phyloP scores from a whole-genome alignment of 2,888 invertebrate species.

The Drosophila mulleri region DNA sequence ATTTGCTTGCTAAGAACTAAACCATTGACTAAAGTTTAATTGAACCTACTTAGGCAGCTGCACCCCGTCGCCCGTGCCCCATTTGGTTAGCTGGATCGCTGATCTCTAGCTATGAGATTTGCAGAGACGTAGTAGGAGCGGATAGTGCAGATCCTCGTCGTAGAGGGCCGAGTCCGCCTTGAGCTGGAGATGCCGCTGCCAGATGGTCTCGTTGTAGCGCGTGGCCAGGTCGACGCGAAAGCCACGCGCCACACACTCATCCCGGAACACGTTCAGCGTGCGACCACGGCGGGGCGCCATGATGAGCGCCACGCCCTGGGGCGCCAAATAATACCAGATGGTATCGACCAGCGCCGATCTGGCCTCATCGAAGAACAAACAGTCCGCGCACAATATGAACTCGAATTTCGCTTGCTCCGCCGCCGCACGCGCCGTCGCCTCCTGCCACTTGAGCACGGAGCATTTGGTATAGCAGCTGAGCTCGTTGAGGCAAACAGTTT shows the following conservation, averaged over 20 bases:
- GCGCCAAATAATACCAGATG: constrained; percentile 88
- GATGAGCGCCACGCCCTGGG: constrained; percentile 88
- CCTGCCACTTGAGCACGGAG: constrained; percentile 87
- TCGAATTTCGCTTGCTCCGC: constrained; percentile 87
- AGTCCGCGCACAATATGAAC: constrained; percentile 91
- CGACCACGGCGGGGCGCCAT: constrained; percentile 91
- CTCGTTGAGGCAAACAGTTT: constrained; percentile 88
- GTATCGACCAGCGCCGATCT: constrained; percentile 89
- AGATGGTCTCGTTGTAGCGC: constrained; percentile 88
- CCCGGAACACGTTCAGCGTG: constrained; percentile 89
- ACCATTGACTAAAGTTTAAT: constrained; percentile 69
- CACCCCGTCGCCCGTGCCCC: not conserved
- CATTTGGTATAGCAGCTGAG: constrained; percentile 87
- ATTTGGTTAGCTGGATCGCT: too few species aligned
- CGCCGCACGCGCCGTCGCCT: constrained; percentile 72
- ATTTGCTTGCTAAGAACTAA: constrained; percentile 78
- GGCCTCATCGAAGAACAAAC: constrained; percentile 91
- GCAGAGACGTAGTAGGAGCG: constrained; percentile 88
- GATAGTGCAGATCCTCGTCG: constrained; percentile 90
- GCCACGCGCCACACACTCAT: constrained; percentile 87
- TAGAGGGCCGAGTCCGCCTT: constrained; percentile 87
- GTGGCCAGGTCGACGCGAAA: constrained; percentile 87
- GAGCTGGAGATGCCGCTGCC: constrained; percentile 88
- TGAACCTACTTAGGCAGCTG: constrained; percentile 46
- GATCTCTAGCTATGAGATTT: constrained; percentile 72